Evolutionary conservation across 2,888 invertebrate species (phyloP), one percentile per base, ranked within the genome.

Genomic region (Ceratothoa steindachneri): DNA sequence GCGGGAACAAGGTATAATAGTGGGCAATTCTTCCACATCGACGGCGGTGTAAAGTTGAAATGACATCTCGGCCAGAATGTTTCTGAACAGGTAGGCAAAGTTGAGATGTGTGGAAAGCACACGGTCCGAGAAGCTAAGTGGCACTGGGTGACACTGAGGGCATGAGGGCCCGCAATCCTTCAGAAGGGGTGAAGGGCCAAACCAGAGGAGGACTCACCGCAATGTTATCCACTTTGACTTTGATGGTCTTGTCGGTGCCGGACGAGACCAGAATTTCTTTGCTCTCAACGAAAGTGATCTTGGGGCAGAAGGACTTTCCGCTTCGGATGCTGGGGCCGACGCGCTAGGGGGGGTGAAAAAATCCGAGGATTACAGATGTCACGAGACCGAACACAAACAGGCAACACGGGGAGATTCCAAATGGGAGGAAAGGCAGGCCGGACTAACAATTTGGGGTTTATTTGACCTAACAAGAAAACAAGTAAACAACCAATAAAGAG

Each of bases 201-300:
- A n/a, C n/a, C n/a, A n/a, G n/a, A n/a, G 15, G 65, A 60, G 9
- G 19, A 83, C 86, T 85, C 84, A 88, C 88, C 82, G 93, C 93
- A 83, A 97, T 94, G 84, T 96, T 95, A 83, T 95, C 93, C 81
- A 95, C 96, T 86, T 93, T 94, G 31, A 97, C 95, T 85, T 91
- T 90, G 82, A 97, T 93, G 77, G 90, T 89, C 86, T 93, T 93
- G 85, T 91, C 91, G 76, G 93, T 92, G 80, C 95, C 95, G 81
- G 94, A 94, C 80, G 97, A 92, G 72, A 97, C 95, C 80, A 97
- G 88, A 81, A 97, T 93, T 87, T 96, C 95, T 80, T 90, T 89
- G 71, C 92, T 92, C 76, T 92, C 92, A 82, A 91, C 91, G 53
- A 91, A 91, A 27, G 94, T 93, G 82, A 97, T 94, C 75, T 94